These are phyloP conservation scores for Onchidella celtica DNA, from an alignment of 2,888 invertebrate genomes.

Conservation along the genomic window DNA sequence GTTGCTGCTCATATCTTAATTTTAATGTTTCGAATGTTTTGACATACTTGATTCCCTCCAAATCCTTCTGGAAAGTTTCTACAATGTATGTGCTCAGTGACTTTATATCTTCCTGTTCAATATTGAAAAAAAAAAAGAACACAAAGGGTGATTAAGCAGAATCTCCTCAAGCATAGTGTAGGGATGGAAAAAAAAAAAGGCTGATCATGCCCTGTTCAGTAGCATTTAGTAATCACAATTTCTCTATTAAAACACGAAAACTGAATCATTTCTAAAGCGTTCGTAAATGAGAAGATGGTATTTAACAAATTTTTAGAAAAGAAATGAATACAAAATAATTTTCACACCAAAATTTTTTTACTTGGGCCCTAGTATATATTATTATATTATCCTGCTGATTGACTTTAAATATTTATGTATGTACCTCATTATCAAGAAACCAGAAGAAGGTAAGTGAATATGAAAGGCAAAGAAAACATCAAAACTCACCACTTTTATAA, in stretches of 20 bases:
- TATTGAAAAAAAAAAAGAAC: background rate
- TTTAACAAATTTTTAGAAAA: too few species aligned
- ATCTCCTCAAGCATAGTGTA: too few species aligned
- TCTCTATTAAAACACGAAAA: background rate
- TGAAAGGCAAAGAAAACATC: too few species aligned
- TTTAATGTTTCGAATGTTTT: constrained; percentile 97
- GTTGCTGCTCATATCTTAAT: constrained; percentile 79
- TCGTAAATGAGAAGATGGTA: background rate
- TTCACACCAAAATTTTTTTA: too few species aligned
- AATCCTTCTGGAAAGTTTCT: constrained; percentile 95
- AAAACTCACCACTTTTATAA: constrained; percentile 91
- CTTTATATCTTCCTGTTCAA: constrained; percentile 81
- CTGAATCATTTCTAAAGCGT: background rate
- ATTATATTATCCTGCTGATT: too few species aligned
- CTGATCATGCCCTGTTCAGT: background rate
- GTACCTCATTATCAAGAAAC: too few species aligned
- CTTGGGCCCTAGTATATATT: too few species aligned
- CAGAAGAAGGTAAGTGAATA: too few species aligned
- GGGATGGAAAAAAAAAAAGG: background rate
- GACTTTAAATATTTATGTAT: too few species aligned
- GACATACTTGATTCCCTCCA: constrained; percentile 98
- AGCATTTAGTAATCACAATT: too few species aligned
- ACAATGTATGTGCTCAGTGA: constrained; percentile 90
- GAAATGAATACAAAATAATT: too few species aligned
- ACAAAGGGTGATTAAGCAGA: background rate